Conservation (phyloP, 2,888 invertebrate species). For the Adineta ricciae region DNA sequence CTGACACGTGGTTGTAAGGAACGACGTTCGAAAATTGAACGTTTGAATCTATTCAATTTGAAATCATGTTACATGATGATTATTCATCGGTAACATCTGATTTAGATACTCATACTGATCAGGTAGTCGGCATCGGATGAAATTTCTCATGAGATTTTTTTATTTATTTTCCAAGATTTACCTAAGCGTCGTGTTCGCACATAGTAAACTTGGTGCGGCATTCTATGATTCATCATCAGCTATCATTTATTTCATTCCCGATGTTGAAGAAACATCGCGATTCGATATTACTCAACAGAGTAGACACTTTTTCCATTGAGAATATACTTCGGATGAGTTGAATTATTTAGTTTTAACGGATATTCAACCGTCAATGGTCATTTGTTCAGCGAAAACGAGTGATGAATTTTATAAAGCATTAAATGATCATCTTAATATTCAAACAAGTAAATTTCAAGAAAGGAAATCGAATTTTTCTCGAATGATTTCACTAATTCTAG, state of each 20-base stretch:
- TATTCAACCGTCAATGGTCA: not conserved
- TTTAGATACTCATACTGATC: not conserved
- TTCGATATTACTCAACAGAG: constrained; percentile 21
- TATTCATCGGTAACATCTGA: not conserved
- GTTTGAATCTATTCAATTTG: too few species aligned
- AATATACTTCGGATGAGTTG: not conserved
- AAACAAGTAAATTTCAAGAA: not conserved
- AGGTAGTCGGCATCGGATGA: not conserved
- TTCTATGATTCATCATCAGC: constrained; percentile 17
- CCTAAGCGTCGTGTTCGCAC: not conserved
- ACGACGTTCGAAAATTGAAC: too few species aligned
- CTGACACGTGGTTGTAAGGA: not conserved
- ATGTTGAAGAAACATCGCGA: constrained; percentile 16
- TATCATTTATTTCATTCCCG: not conserved
- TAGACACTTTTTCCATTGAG: not conserved
- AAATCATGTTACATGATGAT: not conserved
- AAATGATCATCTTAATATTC: not conserved
- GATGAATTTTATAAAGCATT: constrained; percentile 11
- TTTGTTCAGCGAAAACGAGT: constrained; percentile 10
- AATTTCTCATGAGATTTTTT: not conserved
- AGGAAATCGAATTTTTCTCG: too few species aligned
- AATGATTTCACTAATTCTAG: not conserved
- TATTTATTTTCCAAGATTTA: not conserved
- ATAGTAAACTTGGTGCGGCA: constrained; percentile 13
- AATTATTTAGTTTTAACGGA: not conserved